phyloP scores from a whole-genome alignment of 2,888 invertebrate genomes.

The Harmothoe impar region DNA sequence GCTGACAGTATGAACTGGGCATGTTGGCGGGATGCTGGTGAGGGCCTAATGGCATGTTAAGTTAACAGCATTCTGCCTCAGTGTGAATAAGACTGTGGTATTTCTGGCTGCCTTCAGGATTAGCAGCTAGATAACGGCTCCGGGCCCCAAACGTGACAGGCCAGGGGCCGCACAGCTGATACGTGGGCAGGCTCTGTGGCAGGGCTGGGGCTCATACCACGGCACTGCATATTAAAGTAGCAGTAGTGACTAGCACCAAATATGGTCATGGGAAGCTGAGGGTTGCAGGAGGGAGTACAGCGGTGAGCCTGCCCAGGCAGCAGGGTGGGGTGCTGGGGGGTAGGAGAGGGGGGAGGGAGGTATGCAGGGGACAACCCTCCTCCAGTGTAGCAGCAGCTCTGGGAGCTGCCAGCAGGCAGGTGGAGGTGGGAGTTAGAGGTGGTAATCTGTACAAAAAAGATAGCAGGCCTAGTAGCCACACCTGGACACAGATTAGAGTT shows the following conservation, averaged over 20 bases:
- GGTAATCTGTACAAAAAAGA: background rate
- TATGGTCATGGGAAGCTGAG: conserved; percentile 34
- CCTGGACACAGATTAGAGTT: conserved; percentile 15
- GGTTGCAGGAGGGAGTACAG: background rate
- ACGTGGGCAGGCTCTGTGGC: background rate
- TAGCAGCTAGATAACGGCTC: background rate
- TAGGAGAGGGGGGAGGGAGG: background rate
- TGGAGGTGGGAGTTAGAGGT: background rate
- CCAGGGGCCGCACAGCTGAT: conserved; percentile 16
- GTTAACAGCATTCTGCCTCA: background rate
- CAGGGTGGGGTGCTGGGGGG: background rate
- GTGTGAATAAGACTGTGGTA: background rate
- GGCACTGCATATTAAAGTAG: conserved; percentile 23
- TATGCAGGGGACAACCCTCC: background rate
- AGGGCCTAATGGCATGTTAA: background rate
- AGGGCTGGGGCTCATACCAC: conserved; percentile 27
- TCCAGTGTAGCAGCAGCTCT: too few species aligned
- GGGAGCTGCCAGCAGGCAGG: background rate
- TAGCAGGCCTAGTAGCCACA: background rate
- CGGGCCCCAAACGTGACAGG: background rate
- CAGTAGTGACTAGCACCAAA: conserved; percentile 39
- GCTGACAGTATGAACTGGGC: too few species aligned
- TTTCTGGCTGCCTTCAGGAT: background rate
- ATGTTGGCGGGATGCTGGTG: too few species aligned
- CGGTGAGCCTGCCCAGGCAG: conserved; percentile 3